phyloP scores from a whole-genome alignment of 2,797 vertebrate genomes.

The Pseudocheirus occidentalis region DNA sequence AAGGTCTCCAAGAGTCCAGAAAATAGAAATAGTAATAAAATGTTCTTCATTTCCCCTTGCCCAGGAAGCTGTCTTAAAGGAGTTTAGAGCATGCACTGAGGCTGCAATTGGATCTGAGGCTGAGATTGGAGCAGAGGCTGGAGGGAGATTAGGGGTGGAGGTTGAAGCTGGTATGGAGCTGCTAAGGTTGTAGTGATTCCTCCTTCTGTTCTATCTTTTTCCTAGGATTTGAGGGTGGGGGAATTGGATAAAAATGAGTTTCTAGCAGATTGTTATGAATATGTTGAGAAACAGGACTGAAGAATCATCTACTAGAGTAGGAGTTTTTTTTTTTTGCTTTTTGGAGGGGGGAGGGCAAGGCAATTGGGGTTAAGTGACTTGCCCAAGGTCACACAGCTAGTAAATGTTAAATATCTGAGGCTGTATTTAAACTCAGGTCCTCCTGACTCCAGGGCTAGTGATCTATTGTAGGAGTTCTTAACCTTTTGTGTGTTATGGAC shows the following conservation, averaged over 20 bases:
- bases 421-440: too few relatives aligned
- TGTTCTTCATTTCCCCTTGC: neutral
- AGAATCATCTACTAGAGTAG: neutral
- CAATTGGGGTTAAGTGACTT: too few relatives aligned
- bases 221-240: neutral
- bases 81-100: neutral
- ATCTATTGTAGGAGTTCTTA: too few relatives aligned
- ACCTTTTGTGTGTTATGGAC: neutral
- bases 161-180: neutral
- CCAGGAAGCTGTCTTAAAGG: neutral
- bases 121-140: neutral
- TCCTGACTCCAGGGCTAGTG: too few relatives aligned
- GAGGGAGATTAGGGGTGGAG: neutral
- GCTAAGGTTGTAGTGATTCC: neutral
- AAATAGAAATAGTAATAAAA: neutral
- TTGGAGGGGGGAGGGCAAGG: too few relatives aligned
- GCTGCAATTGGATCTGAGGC: neutral
- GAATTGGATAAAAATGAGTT: too few relatives aligned
- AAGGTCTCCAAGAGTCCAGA: neutral
- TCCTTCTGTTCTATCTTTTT: neutral
- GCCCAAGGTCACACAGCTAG: too few relatives aligned
- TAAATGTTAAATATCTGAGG: too few relatives aligned
- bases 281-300: neutral
- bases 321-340: too few relatives aligned
- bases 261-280: neutral